Evolutionary conservation across 2,888 invertebrate genomes (phyloP).

Genomic region (Gisinianus flammeolus): DNA sequence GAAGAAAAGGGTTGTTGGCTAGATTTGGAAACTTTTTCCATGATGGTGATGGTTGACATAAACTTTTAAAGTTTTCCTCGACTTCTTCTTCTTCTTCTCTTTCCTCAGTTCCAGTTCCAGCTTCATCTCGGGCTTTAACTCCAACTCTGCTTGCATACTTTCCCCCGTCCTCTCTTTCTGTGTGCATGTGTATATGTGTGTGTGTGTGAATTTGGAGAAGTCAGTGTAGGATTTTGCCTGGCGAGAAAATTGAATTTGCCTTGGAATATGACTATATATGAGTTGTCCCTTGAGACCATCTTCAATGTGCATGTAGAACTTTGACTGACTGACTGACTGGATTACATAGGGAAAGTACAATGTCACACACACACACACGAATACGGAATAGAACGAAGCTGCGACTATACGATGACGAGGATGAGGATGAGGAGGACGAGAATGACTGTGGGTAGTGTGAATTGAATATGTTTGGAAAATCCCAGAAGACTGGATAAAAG

Average conservation of each 20-base stretch:
- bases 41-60: constrained; percentile 38
- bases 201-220: too few relatives aligned
- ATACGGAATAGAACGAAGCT: not conserved
- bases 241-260: constrained; percentile 43
- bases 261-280: constrained; percentile 41
- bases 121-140: not conserved
- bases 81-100: constrained; percentile 15
- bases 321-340: constrained; percentile 26
- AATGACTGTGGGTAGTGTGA: constrained; percentile 30
- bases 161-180: not conserved
- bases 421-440: constrained; percentile 8
- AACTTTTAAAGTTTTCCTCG: constrained; percentile 34
- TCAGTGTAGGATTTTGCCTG: constrained; percentile 30
- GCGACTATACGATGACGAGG: constrained; percentile 4
- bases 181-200: too few relatives aligned
- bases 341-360: constrained; percentile 13
- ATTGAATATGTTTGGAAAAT: constrained; percentile 34
- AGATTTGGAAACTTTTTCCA: constrained; percentile 41
- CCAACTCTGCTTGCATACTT: constrained; percentile 3
- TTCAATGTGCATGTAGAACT: constrained; percentile 12
- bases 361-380: not conserved
- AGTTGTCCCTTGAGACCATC: constrained; percentile 34
- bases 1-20: constrained; percentile 28
- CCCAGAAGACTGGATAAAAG: constrained; percentile 42
- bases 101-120: not conserved